Evolutionary conservation across 1,140 invertebrate species (phyloP).

Genomic region (Bursaphelenchus mucronatus): DNA sequence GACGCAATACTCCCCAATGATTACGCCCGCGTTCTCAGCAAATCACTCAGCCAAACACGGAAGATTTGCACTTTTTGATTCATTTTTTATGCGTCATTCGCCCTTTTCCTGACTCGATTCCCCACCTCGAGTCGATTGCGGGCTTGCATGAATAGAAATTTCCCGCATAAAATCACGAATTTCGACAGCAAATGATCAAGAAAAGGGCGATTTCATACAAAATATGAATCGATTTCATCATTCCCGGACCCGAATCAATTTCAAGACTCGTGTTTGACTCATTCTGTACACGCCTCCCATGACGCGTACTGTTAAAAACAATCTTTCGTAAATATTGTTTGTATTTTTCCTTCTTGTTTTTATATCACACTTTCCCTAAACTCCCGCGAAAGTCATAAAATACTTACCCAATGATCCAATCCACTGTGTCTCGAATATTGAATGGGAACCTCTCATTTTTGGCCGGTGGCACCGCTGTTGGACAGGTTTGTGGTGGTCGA

Average conservation of each 20-base stretch:
- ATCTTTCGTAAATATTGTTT: constrained; percentile 4
- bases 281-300: neutral
- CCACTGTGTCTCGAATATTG: constrained; percentile 24
- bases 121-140: neutral
- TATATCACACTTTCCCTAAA: neutral
- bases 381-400: neutral
- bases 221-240: neutral
- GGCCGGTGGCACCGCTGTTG: neutral
- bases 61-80: neutral
- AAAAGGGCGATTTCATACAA: neutral
- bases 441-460: constrained; percentile 14
- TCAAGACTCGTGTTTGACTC: neutral
- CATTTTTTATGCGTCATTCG: neutral
- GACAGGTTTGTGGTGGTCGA: neutral
- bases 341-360: neutral
- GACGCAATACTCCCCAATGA: too few relatives aligned
- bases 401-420: constrained; percentile 29
- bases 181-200: too few relatives aligned
- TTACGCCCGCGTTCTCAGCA: too few relatives aligned
- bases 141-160: neutral
- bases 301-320: neutral
- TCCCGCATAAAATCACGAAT: neutral
- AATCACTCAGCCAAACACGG: too few relatives aligned
- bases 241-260: neutral
- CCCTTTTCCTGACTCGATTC: neutral